A percentile compares a stretch with the other conserved stretches of the same genome.
Evolutionary conservation across 23 tunicate genomes (phyloP).

Genomic region (Phallusia fumigata): DNA sequence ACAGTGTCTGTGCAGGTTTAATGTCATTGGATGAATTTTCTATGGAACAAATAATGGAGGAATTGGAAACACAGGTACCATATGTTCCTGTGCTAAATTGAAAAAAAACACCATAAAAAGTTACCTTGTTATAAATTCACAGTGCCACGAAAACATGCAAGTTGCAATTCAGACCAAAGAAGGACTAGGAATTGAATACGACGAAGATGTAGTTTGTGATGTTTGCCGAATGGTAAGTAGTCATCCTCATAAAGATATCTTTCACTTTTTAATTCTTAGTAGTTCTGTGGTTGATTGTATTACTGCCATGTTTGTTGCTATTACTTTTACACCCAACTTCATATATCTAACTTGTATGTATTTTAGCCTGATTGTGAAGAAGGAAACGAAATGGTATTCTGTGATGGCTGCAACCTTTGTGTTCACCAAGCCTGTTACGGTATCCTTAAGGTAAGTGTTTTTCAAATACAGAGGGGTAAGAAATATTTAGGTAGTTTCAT

Average conservation of each 20-base stretch:
- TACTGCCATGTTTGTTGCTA: too few relatives aligned
- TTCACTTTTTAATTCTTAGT: too few relatives aligned
- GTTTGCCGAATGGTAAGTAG: constrained; percentile 78
- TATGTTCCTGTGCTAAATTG: too few relatives aligned
- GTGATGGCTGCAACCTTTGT: constrained; percentile 94
- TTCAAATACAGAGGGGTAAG: too few relatives aligned
- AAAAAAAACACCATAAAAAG: too few relatives aligned
- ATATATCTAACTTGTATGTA: neutral
- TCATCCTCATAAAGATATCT: too few relatives aligned
- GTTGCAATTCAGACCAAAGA: constrained; percentile 78
- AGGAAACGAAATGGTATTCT: constrained; percentile 95
- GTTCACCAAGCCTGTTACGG: constrained; percentile 98
- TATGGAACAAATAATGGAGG: constrained; percentile 94
- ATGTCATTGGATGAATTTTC: constrained; percentile 75
- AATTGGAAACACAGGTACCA: constrained; percentile 84
- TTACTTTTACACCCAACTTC: too few relatives aligned
- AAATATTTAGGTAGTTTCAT: neutral
- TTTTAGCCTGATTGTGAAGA: constrained; percentile 92
- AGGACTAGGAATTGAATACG: constrained; percentile 89
- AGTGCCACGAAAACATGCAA: constrained; percentile 91
- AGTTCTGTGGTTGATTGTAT: too few relatives aligned
- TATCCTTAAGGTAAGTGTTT: constrained; percentile 65
- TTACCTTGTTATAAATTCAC: too few relatives aligned
- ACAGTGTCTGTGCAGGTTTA: constrained; percentile 21
- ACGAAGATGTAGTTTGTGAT: constrained; percentile 93